Base-by-base conservation (phyloP, 2,888 invertebrate species). In the Orgyia antiqua region DNA sequence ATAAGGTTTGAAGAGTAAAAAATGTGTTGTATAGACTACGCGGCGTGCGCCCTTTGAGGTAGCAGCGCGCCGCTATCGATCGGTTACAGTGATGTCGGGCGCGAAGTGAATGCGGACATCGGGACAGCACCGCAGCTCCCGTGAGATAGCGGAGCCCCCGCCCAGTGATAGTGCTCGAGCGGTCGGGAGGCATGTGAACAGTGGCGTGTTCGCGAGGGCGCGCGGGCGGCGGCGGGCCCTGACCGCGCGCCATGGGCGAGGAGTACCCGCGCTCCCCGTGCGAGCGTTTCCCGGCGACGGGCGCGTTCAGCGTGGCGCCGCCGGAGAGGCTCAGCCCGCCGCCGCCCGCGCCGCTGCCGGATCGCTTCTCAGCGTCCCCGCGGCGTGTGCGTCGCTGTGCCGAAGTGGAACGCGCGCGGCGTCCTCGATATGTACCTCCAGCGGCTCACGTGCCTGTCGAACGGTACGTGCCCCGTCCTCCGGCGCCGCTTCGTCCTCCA, bases 361-460 rank as follows among this genome's bases (percentile, higher is more conserved):
- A 88, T 75, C 76, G 87, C 53, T 76, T 80, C 64, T 73, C 87
- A 86, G 88, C 88, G 43, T 88, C 66, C 65, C 89, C 68, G 78
- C 88, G 70, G 87, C 90, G 73, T 78, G 90, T 69, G 80, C 86
- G 91, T 58, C 90, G 91, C 55, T 87, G 91, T 39, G 90, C 91
- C 39, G 90, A 91, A 33, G 89, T 89, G 44, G 91, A 90, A 44
- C 92, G 92, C 62, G 89, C 90, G 52, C 74, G 83, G 51, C 69
- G 83, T 42, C 90, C 71, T 70, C 84, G 91, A 50, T 91, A 91
- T 55, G 88, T 91, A 45, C 90, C 91, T 10, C 90, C 91, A 4
- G 89, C 91, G 39, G 91, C 91, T 9, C 92, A 92, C 70, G 90
- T 91, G 57, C 91, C 92, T 9, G 90, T 91, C 46, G 92, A 92